phyloP scores from a whole-genome alignment of 37 sponge, comb jelly and placozoan species.

The Chondrilla cf. caribensis region DNA sequence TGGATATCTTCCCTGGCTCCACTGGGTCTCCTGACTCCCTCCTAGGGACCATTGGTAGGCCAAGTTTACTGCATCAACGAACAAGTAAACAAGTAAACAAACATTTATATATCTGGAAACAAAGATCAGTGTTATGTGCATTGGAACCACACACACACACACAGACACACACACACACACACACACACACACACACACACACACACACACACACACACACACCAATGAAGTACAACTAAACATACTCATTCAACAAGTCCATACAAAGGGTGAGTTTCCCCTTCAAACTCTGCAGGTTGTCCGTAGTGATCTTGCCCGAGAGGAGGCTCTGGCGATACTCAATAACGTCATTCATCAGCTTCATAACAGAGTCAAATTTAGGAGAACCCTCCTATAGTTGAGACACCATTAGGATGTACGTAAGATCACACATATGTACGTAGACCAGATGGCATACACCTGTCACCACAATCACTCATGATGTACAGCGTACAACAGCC shows the following conservation, averaged over 20 bases:
- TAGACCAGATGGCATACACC: too few relatives aligned
- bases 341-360: conserved; percentile 7
- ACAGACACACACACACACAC: too few relatives aligned
- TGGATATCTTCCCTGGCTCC: not conserved
- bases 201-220: too few relatives aligned
- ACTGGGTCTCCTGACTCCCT: not conserved
- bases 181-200: too few relatives aligned
- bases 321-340: not conserved
- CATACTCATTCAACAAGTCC: conserved; percentile 47
- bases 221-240: too few relatives aligned
- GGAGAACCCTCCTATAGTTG: not conserved
- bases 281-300: conserved; percentile 50
- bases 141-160: too few relatives aligned
- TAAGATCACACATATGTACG: too few relatives aligned
- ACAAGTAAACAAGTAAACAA: not conserved
- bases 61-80: conserved; percentile 11
- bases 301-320: conserved; percentile 9
- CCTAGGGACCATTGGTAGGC: conserved; percentile 9
- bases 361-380: not conserved
- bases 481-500: too few relatives aligned
- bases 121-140: too few relatives aligned
- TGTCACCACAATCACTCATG: too few relatives aligned
- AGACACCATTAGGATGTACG: too few relatives aligned
- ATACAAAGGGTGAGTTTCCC: conserved; percentile 48
- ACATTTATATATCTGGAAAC: too few relatives aligned